A percentile compares a stretch with the other conserved stretches of the same genome.
These are phyloP conservation scores for Protosalanx chinensis DNA, from an alignment of 2,797 vertebrate species.

Conservation along the genomic window DNA sequence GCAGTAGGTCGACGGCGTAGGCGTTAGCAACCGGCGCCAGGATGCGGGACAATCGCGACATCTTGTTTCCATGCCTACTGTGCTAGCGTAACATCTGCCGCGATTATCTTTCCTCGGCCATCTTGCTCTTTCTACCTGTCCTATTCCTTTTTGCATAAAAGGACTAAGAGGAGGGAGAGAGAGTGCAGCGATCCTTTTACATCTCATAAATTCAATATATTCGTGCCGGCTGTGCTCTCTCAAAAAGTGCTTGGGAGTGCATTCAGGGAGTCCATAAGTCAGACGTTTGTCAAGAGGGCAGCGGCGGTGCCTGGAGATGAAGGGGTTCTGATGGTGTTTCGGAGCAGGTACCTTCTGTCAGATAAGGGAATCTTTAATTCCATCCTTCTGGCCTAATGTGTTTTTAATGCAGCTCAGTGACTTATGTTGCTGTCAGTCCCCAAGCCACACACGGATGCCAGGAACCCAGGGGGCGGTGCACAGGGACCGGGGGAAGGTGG, in stretches of 20 bases:
- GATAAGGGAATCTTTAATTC: constrained; percentile 72
- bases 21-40: neutral
- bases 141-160: constrained; percentile 12
- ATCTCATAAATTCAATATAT: constrained; percentile 70
- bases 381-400: constrained; percentile 74
- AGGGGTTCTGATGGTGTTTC: constrained; percentile 52
- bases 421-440: constrained; percentile 75
- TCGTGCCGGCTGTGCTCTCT: constrained; percentile 51
- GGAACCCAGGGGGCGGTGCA: constrained; percentile 62
- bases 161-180: constrained; percentile 18
- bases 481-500: constrained; percentile 56
- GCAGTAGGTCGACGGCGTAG: no score
- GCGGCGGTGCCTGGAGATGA: constrained; percentile 68
- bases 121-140: neutral
- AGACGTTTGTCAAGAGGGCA: constrained; percentile 63
- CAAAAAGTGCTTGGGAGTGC: constrained; percentile 68
- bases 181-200: constrained; percentile 53
- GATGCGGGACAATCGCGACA: neutral
- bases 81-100: neutral
- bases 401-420: constrained; percentile 78
- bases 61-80: neutral
- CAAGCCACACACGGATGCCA: constrained; percentile 59
- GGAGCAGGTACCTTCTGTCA: constrained; percentile 62
- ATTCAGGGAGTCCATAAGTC: neutral
- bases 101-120: neutral